Conservation (phyloP, 2,113 vertebrate genomes). For the Rhipidura dahli region DNA sequence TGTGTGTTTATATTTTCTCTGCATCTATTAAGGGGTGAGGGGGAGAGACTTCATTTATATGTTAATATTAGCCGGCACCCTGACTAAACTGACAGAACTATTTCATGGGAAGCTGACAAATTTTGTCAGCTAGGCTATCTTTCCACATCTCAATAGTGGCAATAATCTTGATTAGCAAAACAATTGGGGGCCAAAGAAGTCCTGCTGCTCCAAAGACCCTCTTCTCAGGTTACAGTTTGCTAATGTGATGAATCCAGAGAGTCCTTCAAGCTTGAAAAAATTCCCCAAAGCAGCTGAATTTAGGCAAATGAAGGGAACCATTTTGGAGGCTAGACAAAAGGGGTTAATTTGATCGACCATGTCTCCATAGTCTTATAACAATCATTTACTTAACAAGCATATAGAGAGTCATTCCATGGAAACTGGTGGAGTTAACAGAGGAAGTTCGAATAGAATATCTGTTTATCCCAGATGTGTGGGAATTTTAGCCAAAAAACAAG, state of each 20-base stretch:
- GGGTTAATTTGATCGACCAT: constrained; percentile 85
- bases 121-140: constrained; percentile 82
- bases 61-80: constrained; percentile 81
- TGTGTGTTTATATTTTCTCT: constrained; percentile 82
- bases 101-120: constrained; percentile 88
- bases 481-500: constrained; percentile 71
- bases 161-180: constrained; percentile 91
- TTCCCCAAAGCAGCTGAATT: constrained; percentile 74
- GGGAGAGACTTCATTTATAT: constrained; percentile 85
- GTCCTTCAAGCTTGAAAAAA: constrained; percentile 70
- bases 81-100: constrained; percentile 83
- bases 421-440: constrained; percentile 72
- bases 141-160: constrained; percentile 83
- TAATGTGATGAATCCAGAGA: constrained; percentile 70
- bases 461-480: constrained; percentile 80
- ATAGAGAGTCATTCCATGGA: constrained; percentile 69
- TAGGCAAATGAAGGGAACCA: constrained; percentile 76
- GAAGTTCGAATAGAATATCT: constrained; percentile 74
- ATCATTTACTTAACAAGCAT: constrained; percentile 81
- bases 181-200: constrained; percentile 77
- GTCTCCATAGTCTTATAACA: constrained; percentile 76
- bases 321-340: constrained; percentile 73
- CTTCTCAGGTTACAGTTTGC: constrained; percentile 79
- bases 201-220: constrained; percentile 65
- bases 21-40: constrained; percentile 71